A percentile compares a stretch with the other conserved stretches of the same genome.
Conservation (phyloP, 2,888 invertebrate genomes). For the Leuctra nigra region DNA sequence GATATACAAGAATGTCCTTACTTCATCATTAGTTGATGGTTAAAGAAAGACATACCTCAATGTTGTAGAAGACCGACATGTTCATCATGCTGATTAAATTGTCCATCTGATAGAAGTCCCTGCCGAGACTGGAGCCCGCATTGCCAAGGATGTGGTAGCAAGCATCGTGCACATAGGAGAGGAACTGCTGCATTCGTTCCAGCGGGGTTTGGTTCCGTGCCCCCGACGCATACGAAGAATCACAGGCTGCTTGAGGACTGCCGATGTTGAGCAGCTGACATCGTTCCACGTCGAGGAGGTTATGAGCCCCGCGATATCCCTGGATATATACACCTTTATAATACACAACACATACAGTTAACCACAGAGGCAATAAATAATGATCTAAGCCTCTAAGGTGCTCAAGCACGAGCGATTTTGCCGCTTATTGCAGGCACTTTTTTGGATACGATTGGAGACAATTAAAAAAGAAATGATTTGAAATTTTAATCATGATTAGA, state of each 20-base stretch:
- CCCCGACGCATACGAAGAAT: conserved; percentile 33
- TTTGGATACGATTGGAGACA: too few species aligned
- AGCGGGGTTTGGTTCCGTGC: conserved; percentile 48
- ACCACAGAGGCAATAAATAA: background rate
- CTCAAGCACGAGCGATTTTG: too few species aligned
- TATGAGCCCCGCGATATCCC: conserved; percentile 62
- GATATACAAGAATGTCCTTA: too few species aligned
- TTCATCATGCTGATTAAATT: conserved; percentile 68
- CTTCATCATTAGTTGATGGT: too few species aligned
- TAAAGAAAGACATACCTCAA: conserved; percentile 55
- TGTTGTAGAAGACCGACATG: conserved; percentile 61
- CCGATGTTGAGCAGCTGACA: conserved; percentile 62
- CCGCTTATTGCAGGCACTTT: too few species aligned
- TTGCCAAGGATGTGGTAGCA: conserved; percentile 76
- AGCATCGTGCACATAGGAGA: conserved; percentile 71
- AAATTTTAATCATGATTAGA: too few species aligned
- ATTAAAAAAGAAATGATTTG: too few species aligned
- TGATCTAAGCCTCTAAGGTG: too few species aligned
- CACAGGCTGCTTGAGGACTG: conserved; percentile 21
- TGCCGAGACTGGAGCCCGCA: conserved; percentile 70
- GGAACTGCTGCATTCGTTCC: conserved; percentile 78
- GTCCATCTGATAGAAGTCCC: conserved; percentile 75
- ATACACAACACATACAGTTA: background rate
- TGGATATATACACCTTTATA: conserved; percentile 33
- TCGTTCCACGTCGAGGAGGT: conserved; percentile 68